phyloP scores from a whole-genome alignment of 2,797 vertebrate genomes.

The Sarcophilus harrisii region DNA sequence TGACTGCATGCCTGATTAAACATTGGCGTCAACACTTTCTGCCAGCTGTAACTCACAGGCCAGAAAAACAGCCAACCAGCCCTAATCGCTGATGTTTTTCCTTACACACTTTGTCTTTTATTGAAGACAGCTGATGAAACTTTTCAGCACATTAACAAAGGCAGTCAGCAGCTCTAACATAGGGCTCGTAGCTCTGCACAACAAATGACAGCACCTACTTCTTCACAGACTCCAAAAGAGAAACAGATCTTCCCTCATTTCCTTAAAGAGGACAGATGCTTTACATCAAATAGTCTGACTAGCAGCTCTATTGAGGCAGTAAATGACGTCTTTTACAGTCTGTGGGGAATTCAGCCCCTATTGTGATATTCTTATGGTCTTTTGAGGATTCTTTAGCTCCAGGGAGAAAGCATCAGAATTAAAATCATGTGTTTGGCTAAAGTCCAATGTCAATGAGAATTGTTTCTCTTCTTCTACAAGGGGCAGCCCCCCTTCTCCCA shows the following conservation, averaged over 20 bases:
- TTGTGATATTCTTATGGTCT: slow-evolving; percentile 73
- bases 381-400: slow-evolving; percentile 67
- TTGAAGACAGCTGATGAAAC: slow-evolving; percentile 83
- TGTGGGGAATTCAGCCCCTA: slow-evolving; percentile 75
- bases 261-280: slow-evolving; percentile 82
- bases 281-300: slow-evolving; percentile 83
- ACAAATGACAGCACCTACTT: slow-evolving; percentile 81
- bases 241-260: slow-evolving; percentile 81
- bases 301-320: slow-evolving; percentile 72
- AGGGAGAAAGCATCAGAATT: slow-evolving; percentile 61
- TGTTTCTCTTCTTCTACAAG: not conserved
- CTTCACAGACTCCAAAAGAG: slow-evolving; percentile 81
- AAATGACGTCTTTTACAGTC: slow-evolving; percentile 76
- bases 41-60: slow-evolving; percentile 47
- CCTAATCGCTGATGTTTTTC: slow-evolving; percentile 64
- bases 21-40: slow-evolving; percentile 14
- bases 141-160: slow-evolving; percentile 80
- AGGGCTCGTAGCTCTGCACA: slow-evolving; percentile 73
- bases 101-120: slow-evolving; percentile 72
- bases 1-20: slow-evolving; percentile 22
- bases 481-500: not conserved
- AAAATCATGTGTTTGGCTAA: slow-evolving; percentile 43
- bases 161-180: slow-evolving; percentile 79
- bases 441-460: not conserved
- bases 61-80: slow-evolving; percentile 60